Conservation (phyloP, 2,888 invertebrate genomes). For the Stenodema calcarata region DNA sequence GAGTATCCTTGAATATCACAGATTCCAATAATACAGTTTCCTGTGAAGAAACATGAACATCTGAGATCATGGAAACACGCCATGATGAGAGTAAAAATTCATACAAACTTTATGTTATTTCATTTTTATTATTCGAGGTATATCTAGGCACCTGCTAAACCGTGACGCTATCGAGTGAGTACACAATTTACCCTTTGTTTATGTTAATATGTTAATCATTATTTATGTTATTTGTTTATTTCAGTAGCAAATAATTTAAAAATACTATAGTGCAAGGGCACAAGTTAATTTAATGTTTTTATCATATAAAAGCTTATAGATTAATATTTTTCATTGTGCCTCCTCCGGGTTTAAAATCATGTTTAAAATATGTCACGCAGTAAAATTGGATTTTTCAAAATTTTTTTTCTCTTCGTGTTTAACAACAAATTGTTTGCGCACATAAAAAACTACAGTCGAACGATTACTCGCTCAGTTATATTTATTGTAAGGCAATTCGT, state of each 20-base stretch:
- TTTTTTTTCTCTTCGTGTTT: not conserved
- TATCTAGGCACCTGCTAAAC: constrained; percentile 38
- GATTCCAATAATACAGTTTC: constrained; percentile 37
- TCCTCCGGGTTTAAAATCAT: not conserved
- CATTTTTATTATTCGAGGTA: constrained; percentile 14
- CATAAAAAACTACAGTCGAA: constrained; percentile 41
- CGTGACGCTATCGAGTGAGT: not conserved
- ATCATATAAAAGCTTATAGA: constrained; percentile 16
- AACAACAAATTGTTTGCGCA: not conserved
- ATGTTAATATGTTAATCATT: not conserved
- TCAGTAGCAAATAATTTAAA: constrained; percentile 23
- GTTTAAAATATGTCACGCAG: not conserved
- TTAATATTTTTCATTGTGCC: constrained; percentile 10
- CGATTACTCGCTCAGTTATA: not conserved
- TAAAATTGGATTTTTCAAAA: not conserved
- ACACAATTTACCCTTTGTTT: constrained; percentile 13
- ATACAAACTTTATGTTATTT: not conserved
- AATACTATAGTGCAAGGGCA: not conserved
- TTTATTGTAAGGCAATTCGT: constrained; percentile 15
- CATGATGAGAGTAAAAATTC: not conserved
- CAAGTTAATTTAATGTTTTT: not conserved
- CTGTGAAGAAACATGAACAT: not conserved
- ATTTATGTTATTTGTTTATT: not conserved
- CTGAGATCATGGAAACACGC: not conserved
- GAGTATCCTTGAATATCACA: constrained; percentile 44